A percentile compares a stretch with the other conserved stretches of the same genome.
Conservation (phyloP, 2,113 vertebrate species). For the Catharus minimus region DNA sequence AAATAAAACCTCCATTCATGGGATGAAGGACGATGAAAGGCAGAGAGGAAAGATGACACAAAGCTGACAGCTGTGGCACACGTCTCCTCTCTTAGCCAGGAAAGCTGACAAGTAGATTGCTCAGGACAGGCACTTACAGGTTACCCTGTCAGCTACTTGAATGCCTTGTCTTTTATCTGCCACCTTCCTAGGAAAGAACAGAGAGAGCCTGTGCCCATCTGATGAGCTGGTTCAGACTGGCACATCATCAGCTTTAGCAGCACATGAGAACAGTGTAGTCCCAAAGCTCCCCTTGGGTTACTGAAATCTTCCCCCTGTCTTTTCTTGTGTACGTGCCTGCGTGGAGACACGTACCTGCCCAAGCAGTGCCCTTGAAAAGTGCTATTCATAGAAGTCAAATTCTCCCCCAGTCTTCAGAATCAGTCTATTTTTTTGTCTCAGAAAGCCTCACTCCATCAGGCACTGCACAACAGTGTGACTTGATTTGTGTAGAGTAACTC, state of each 20-base stretch:
- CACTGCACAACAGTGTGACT: background rate
- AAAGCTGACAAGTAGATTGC: slow-evolving; percentile 82
- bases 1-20: slow-evolving; percentile 74
- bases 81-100: slow-evolving; percentile 72
- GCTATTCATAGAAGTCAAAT: background rate
- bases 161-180: slow-evolving; percentile 76
- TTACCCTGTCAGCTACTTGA: slow-evolving; percentile 73
- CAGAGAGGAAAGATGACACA: slow-evolving; percentile 80
- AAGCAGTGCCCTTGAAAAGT: slow-evolving; percentile 22
- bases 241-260: slow-evolving; percentile 60
- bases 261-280: background rate
- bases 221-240: slow-evolving; percentile 59
- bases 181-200: slow-evolving; percentile 68
- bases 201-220: slow-evolving; percentile 64
- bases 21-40: slow-evolving; percentile 83
- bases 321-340: background rate
- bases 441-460: background rate
- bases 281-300: background rate
- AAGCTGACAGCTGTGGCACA: slow-evolving; percentile 79
- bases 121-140: slow-evolving; percentile 74
- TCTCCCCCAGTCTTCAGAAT: background rate
- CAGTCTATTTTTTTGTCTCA: background rate
- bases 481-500: background rate
- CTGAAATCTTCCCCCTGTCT: background rate
- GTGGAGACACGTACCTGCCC: background rate